phyloP scores from a whole-genome alignment of 2,888 invertebrate species.

The Noctuana brunneofusca region DNA sequence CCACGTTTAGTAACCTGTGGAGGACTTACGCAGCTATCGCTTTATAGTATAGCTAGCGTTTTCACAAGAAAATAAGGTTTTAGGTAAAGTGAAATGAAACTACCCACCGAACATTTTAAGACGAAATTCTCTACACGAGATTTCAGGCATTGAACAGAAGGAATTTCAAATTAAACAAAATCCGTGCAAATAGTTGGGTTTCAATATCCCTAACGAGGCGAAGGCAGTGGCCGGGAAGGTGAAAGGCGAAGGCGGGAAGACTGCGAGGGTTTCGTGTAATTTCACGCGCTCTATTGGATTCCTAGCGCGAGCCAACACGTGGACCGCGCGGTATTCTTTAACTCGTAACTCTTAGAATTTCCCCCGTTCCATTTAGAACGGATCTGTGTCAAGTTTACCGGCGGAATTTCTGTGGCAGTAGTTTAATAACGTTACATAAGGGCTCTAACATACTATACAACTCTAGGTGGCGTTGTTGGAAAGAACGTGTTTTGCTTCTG shows the following conservation, averaged over 20 bases:
- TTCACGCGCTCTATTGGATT: neutral
- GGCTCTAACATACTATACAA: too few species aligned
- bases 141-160: neutral
- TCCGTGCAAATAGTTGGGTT: conserved; percentile 31
- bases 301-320: neutral
- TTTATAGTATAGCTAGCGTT: too few species aligned
- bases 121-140: neutral
- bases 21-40: too few species aligned
- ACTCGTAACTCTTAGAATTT: too few species aligned
- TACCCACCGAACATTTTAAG: conserved; percentile 6
- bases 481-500: too few species aligned
- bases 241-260: neutral
- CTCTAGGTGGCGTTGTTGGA: too few species aligned
- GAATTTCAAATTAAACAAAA: conserved; percentile 34
- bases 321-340: neutral
- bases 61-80: neutral
- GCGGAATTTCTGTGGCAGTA: too few species aligned
- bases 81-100: neutral
- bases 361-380: too few species aligned
- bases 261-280: neutral
- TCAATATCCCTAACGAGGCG: conserved; percentile 15
- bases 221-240: neutral
- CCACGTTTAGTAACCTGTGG: too few species aligned
- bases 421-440: too few species aligned
- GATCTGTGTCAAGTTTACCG: too few species aligned